phyloP scores from a whole-genome alignment of 2,888 invertebrate genomes.

The Drosophila gaucha region DNA sequence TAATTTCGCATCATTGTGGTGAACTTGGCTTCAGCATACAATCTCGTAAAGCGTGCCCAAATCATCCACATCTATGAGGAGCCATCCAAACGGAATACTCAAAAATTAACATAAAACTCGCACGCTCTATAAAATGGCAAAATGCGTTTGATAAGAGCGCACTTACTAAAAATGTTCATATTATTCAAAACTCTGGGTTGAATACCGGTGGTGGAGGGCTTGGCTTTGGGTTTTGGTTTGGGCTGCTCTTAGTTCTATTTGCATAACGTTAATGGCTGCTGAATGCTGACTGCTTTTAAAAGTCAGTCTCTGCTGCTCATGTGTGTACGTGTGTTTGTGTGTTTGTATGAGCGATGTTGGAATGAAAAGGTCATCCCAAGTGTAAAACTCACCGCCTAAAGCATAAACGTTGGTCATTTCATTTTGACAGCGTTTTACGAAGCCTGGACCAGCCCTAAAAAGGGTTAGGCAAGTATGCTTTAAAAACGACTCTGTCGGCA shows the following conservation, averaged over 20 bases:
- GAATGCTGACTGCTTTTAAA: slow-evolving; percentile 43
- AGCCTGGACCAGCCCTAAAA: background rate
- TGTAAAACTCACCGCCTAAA: slow-evolving; percentile 57
- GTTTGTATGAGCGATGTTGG: slow-evolving; percentile 1
- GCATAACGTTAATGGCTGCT: slow-evolving; percentile 51
- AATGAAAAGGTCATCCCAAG: slow-evolving; percentile 45
- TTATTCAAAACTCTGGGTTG: slow-evolving; percentile 26
- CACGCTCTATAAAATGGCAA: slow-evolving; percentile 70
- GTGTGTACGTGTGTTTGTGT: slow-evolving; percentile 1
- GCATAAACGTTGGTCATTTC: slow-evolving; percentile 53
- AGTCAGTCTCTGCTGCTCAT: slow-evolving; percentile 44
- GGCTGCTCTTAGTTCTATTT: slow-evolving; percentile 37
- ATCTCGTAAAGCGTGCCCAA: background rate
- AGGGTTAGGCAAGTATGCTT: background rate
- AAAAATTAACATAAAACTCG: slow-evolving; percentile 70
- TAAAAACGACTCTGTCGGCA: no score
- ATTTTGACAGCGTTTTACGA: slow-evolving; percentile 14
- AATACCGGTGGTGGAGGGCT: background rate
- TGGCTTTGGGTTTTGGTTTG: background rate
- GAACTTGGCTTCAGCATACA: slow-evolving; percentile 3
- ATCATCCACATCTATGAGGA: slow-evolving; percentile 11
- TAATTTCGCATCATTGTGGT: slow-evolving; percentile 11
- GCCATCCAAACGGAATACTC: slow-evolving; percentile 47
- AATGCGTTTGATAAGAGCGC: slow-evolving; percentile 55
- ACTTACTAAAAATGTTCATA: slow-evolving; percentile 48